Base-by-base conservation (phyloP, 37 sponge, comb jelly and placozoan species). In the Cladorhizidae sp. region DNA sequence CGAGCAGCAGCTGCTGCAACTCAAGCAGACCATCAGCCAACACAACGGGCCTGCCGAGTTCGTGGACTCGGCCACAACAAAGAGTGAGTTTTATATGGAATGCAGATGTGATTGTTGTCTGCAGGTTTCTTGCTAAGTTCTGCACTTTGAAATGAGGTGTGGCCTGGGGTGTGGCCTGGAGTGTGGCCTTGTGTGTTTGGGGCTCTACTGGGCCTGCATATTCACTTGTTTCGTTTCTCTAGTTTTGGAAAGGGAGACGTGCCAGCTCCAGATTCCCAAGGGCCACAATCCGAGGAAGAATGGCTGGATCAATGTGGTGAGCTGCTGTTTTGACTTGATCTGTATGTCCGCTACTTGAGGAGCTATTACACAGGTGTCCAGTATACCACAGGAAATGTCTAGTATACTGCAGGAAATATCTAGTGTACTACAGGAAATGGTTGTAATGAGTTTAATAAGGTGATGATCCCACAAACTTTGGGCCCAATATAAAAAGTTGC, bases 271-370 rank as follows among this genome's bases (percentile, higher is more conserved):
- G 64, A 79, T 91, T 26, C 92, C 92, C 1, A 67, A 74, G 29
- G 91, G 91, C 0, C 84, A 74, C 51, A 78, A 90, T 58, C 79
- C 87, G 0, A 50, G 91, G 21, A 94, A 90, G 73, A 70, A 90
- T 5, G 94, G 91, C 22, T 93, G 93, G 94, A 87, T 76, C 40
- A 79, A 94, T 42, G 88, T 89, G 85, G 93, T 93, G 81, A 33
- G 89, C 80, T 32, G 31, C 15, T 65, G 32, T n/a, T n/a, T n/a
- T n/a, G n/a, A n/a, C n/a, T n/a, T n/a, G n/a, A n/a, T n/a, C n/a
- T n/a, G n/a, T n/a, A n/a, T n/a, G n/a, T n/a, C n/a, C n/a, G n/a
- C n/a, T n/a, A n/a, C n/a, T n/a, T n/a, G n/a, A n/a, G n/a, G n/a
- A n/a, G n/a, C n/a, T n/a, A n/a, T n/a, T n/a, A n/a, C n/a, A n/a